These are phyloP conservation scores for Myiotriccus ornatus DNA, from an alignment of 2,797 vertebrate species.

Conservation along the genomic window DNA sequence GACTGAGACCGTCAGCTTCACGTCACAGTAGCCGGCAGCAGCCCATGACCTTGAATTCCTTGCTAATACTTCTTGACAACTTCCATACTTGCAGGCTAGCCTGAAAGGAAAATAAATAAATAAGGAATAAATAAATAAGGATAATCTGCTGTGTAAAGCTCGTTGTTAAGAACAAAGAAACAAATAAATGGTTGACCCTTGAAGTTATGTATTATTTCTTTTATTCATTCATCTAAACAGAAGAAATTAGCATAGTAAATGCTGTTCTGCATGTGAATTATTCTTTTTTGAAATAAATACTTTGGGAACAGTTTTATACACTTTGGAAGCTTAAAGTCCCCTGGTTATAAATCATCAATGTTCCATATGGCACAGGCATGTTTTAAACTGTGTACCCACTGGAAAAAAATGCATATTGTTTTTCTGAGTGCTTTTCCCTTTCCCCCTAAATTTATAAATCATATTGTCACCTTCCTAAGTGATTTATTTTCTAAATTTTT, in stretches of 20 bases:
- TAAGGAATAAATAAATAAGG: not conserved
- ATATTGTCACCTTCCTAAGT: conserved; percentile 32
- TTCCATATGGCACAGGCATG: conserved; percentile 14
- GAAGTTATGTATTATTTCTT: not conserved
- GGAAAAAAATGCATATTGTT: conserved; percentile 55
- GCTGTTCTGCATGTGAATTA: not conserved
- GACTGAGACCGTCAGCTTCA: not conserved
- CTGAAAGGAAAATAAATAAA: not conserved
- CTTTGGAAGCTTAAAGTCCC: conserved; percentile 19
- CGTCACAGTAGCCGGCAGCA: not conserved
- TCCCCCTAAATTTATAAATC: conserved; percentile 57
- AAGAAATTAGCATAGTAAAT: conserved; percentile 11
- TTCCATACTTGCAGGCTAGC: not conserved
- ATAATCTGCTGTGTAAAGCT: not conserved
- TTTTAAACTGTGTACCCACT: conserved; percentile 23
- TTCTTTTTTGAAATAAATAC: conserved; percentile 39
- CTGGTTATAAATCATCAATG: conserved; percentile 48
- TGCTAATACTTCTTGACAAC: not conserved
- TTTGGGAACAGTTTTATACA: conserved; percentile 30
- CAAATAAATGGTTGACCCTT: not conserved
- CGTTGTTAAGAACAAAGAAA: not conserved
- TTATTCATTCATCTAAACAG: not conserved
- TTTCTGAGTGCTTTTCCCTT: conserved; percentile 44
- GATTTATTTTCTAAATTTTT: conserved; percentile 44
- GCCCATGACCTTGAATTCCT: not conserved